Conservation (phyloP, 2,797 vertebrate species). For the Brachymystax lenok region DNA sequence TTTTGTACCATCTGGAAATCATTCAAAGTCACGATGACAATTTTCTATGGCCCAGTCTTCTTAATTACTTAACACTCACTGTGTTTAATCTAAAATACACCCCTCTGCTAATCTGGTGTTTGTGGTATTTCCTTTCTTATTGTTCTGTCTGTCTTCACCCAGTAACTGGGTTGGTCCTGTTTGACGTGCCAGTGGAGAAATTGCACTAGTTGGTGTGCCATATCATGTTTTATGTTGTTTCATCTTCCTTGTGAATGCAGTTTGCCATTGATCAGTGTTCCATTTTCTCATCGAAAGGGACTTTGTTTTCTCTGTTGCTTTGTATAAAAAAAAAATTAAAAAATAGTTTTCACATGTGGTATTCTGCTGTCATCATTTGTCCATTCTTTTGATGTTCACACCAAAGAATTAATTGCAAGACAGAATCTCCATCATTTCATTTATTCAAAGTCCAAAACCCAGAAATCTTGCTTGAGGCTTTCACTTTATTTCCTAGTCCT, state of each 20-base stretch:
- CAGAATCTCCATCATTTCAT: not conserved
- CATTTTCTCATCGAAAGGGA: not conserved
- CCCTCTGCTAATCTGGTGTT: not conserved
- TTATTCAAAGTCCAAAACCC: not conserved
- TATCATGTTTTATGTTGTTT: constrained; percentile 11
- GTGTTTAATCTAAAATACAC: not conserved
- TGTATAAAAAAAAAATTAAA: too few relatives aligned
- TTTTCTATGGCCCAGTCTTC: not conserved
- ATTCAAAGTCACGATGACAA: not conserved
- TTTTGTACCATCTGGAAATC: not conserved
- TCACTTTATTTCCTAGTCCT: too few relatives aligned
- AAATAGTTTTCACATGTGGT: not conserved
- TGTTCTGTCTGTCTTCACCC: not conserved
- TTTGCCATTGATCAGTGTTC: not conserved
- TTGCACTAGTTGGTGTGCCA: constrained; percentile 17
- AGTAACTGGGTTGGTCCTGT: constrained; percentile 4
- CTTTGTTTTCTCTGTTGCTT: constrained; percentile 7
- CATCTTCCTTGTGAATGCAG: not conserved
- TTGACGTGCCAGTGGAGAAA: constrained; percentile 14
- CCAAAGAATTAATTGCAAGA: not conserved
- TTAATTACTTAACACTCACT: not conserved
- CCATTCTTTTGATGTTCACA: not conserved
- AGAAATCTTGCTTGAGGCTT: not conserved
- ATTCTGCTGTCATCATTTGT: not conserved
- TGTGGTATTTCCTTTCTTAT: not conserved